Conservation (phyloP, 2,797 vertebrate species). For the Pseudocheirus occidentalis region DNA sequence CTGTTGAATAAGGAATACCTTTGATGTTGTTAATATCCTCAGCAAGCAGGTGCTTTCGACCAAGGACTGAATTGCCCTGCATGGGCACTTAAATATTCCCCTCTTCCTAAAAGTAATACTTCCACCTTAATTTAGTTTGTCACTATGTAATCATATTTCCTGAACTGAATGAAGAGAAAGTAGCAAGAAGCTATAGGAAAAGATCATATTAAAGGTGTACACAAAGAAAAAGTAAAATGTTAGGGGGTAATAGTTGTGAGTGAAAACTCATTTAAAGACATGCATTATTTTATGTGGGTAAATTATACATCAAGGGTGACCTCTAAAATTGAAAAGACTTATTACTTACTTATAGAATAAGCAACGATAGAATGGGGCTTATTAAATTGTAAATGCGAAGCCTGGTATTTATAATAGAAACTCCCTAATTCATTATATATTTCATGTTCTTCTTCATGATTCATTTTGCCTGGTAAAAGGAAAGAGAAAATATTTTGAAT, state of each 20-base stretch:
- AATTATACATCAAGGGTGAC: not conserved
- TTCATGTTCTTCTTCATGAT: constrained; percentile 54
- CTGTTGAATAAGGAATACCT: not conserved
- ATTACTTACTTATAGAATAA: constrained; percentile 53
- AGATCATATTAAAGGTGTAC: constrained; percentile 24
- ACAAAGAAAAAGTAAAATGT: constrained; percentile 44
- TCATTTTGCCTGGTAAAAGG: constrained; percentile 27
- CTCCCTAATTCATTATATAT: constrained; percentile 41
- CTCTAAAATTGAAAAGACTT: constrained; percentile 37
- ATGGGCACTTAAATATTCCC: not conserved
- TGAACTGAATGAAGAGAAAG: not conserved
- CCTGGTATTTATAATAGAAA: constrained; percentile 49
- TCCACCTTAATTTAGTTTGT: constrained; percentile 51
- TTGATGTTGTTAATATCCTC: not conserved
- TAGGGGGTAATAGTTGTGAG: not conserved
- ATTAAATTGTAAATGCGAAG: constrained; percentile 20
- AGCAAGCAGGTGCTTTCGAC: not conserved
- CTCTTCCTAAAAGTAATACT: not conserved
- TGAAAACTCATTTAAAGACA: constrained; percentile 39
- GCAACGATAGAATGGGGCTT: not conserved
- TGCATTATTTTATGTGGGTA: constrained; percentile 35
- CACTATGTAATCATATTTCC: constrained; percentile 6
- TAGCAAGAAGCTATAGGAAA: constrained; percentile 10
- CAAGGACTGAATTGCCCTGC: not conserved
- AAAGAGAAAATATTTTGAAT: constrained; percentile 45